phyloP scores from a whole-genome alignment of 2,113 vertebrate species.

The Rattus norvegicus region GRCr8 NC_086019.1:34566001-34566500 shows the following conservation, averaged over 20 bases:
- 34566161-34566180: background rate
- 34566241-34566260: background rate
- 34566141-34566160: fast-evolving
- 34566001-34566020: background rate
- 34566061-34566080: fast-evolving
- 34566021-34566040: fast-evolving
- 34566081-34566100: background rate
- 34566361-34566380: background rate
- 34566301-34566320: fast-evolving
- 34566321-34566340: background rate
- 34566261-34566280: background rate
- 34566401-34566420: background rate
- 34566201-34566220: background rate
- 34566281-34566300: background rate
- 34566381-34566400: background rate
- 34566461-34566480: too few species aligned
- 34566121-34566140: fast-evolving
- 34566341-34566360: background rate
- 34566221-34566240: background rate
- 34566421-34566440: background rate
- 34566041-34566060: background rate
- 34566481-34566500: background rate
- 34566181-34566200: background rate
- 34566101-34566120: fast-evolving
- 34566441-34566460: background rate